Evolutionary conservation across 2,888 invertebrate species (phyloP).

Genomic region (Rotaria magnacalcarata): DNA sequence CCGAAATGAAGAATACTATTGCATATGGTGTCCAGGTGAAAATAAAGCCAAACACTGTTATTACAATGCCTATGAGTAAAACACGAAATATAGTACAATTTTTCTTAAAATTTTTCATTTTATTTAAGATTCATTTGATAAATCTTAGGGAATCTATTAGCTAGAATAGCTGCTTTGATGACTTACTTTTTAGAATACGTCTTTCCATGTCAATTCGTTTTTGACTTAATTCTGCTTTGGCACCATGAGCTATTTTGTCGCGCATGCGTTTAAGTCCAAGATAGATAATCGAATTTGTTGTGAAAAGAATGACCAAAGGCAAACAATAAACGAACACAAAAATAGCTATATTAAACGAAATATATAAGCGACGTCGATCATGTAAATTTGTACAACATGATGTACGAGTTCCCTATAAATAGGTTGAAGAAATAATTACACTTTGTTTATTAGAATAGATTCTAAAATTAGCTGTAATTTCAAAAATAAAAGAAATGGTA

Average conservation of each 20-base stretch:
- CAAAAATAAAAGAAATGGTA: no score
- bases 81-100: no score
- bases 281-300: background rate
- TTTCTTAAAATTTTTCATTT: background rate
- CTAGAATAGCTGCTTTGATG: background rate
- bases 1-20: background rate
- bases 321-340: background rate
- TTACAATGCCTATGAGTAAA: background rate
- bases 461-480: no score
- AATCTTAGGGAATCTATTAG: background rate
- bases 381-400: background rate
- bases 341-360: background rate
- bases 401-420: background rate
- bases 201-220: constrained; percentile 17
- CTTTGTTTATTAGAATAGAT: no score
- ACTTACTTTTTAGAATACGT: constrained; percentile 8
- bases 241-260: background rate
- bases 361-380: background rate
- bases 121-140: background rate
- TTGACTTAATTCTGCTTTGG: background rate
- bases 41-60: background rate
- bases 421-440: background rate
- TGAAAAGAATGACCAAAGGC: background rate
- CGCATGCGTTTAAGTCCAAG: background rate
- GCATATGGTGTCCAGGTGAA: background rate